Evolutionary conservation across 1,140 invertebrate species (phyloP).

Genomic region (Aporrectodea caliginosa): DNA sequence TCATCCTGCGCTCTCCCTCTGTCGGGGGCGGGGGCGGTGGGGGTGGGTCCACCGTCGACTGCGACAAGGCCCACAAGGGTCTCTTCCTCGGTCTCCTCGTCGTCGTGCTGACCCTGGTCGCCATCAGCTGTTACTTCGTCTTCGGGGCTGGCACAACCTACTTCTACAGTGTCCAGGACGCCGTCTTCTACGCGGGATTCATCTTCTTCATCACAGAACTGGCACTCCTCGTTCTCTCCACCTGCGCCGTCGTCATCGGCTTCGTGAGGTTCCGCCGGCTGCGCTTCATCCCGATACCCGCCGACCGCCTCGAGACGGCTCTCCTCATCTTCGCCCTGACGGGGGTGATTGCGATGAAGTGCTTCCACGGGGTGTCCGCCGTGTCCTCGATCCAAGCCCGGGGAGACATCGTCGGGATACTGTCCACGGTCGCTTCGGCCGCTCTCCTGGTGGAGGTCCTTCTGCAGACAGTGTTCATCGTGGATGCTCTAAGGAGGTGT

Average conservation of each 20-base stretch:
- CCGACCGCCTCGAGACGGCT: not conserved
- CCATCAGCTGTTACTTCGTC: slow-evolving; percentile 88
- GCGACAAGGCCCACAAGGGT: slow-evolving; percentile 70
- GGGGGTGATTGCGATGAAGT: not conserved
- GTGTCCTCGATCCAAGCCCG: not conserved
- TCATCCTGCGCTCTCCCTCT: too few relatives aligned
- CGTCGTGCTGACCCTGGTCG: slow-evolving; percentile 82
- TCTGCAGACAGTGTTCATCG: slow-evolving; percentile 83
- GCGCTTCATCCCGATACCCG: not conserved
- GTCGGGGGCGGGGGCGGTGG: too few relatives aligned
- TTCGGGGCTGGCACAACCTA: slow-evolving; percentile 22
- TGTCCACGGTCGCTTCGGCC: not conserved
- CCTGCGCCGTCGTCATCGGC: slow-evolving; percentile 11
- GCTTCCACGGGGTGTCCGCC: not conserved
- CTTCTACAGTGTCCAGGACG: not conserved
- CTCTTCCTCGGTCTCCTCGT: slow-evolving; percentile 85
- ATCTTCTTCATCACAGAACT: slow-evolving; percentile 27
- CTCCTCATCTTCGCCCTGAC: not conserved
- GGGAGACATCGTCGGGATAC: not conserved
- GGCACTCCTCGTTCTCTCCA: slow-evolving; percentile 19
- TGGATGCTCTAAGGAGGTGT: slow-evolving; percentile 72
- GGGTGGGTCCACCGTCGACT: not conserved
- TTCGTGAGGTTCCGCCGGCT: slow-evolving; percentile 14
- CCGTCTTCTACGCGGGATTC: not conserved
- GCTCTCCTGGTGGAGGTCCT: not conserved